These are phyloP conservation scores for Thelaira solivaga DNA, from an alignment of 2,888 invertebrate genomes.

Conservation along the genomic window DNA sequence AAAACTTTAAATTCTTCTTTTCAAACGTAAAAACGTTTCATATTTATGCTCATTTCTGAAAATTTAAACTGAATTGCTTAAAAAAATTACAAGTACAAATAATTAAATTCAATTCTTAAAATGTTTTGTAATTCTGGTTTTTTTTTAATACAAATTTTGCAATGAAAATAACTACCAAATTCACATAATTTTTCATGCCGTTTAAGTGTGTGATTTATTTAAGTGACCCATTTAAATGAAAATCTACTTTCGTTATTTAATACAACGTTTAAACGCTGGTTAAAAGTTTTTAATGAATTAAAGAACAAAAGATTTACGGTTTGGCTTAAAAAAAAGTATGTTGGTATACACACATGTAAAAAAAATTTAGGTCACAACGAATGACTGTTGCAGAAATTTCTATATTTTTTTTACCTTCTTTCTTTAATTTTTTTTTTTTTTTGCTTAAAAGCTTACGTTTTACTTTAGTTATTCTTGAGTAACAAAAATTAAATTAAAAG, in stretches of 20 bases:
- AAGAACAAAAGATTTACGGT: slow-evolving; percentile 21
- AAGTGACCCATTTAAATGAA: background rate
- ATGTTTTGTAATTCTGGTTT: too few relatives aligned
- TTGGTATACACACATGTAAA: background rate
- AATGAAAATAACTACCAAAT: too few relatives aligned
- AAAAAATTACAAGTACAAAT: too few relatives aligned
- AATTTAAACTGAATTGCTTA: too few relatives aligned
- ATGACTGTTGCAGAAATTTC: slow-evolving; percentile 55
- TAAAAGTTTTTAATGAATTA: background rate
- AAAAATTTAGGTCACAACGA: slow-evolving; percentile 55
- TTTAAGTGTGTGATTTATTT: background rate
- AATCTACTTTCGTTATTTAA: background rate
- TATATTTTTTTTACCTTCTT: too few relatives aligned
- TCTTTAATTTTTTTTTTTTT: background rate
- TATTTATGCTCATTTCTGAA: too few relatives aligned
- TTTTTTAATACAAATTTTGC: too few relatives aligned
- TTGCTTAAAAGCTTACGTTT: background rate
- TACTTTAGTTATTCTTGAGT: background rate
- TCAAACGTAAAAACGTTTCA: too few relatives aligned
- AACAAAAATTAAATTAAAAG: slow-evolving; percentile 26
- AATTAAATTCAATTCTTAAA: too few relatives aligned
- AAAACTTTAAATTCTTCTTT: too few relatives aligned
- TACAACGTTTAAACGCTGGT: background rate
- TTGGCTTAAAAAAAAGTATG: slow-evolving; percentile 15
- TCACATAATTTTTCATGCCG: too few relatives aligned